Conservation (phyloP, 2,113 vertebrate species). For the Taurulus bubalis region DNA sequence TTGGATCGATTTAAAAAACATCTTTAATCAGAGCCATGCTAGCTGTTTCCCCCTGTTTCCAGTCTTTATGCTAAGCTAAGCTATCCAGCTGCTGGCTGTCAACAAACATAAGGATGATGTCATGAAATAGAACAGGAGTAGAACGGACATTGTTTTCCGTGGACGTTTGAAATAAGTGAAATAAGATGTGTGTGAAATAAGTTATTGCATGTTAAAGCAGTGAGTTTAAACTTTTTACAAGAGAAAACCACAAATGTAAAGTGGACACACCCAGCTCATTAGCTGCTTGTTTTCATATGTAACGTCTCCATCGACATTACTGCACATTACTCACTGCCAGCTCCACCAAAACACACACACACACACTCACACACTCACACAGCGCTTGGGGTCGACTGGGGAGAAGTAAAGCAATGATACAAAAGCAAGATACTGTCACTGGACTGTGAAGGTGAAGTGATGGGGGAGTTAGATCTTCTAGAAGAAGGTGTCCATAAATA, state of each 20-base stretch:
- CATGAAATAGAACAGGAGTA: too few species aligned
- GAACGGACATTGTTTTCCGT: too few species aligned
- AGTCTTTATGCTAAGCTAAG: constrained; percentile 9
- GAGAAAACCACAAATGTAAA: constrained; percentile 19
- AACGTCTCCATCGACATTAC: neutral
- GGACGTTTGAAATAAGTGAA: too few species aligned
- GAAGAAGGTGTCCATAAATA: neutral
- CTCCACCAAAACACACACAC: neutral
- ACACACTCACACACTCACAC: neutral
- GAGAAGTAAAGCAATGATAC: neutral
- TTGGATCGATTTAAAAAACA: neutral
- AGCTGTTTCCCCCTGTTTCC: neutral
- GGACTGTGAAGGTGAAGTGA: neutral
- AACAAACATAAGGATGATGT: neutral
- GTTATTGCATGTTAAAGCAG: neutral
- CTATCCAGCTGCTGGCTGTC: neutral
- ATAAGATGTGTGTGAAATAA: neutral
- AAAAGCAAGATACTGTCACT: too few species aligned
- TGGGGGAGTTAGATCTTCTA: neutral
- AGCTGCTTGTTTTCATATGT: constrained; percentile 14
- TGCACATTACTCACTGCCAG: neutral
- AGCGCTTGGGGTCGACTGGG: neutral
- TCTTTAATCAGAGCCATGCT: neutral
- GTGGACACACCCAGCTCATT: constrained; percentile 7
- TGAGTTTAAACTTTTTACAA: constrained; percentile 16